phyloP scores from a whole-genome alignment of 2,888 invertebrate species.

The Miltochrista miniata region DNA sequence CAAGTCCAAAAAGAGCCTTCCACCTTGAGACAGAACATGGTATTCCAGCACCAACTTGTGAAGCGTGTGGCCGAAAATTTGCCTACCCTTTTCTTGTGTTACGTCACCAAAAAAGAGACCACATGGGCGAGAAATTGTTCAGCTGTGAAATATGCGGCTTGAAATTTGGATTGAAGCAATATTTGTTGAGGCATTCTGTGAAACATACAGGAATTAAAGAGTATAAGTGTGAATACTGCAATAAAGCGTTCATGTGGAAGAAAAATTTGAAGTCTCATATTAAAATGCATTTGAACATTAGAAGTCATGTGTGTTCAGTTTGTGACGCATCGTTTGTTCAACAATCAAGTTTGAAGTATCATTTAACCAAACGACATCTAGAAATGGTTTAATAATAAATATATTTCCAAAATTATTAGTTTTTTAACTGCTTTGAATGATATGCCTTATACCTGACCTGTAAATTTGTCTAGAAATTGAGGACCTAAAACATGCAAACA shows the following conservation, averaged over 20 bases:
- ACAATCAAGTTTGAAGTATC: conserved; percentile 45
- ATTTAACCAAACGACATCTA: conserved; percentile 46
- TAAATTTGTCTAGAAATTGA: too few species aligned
- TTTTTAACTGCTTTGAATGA: too few species aligned
- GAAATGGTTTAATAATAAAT: conserved; percentile 28
- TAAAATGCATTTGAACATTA: conserved; percentile 49
- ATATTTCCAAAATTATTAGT: too few species aligned
- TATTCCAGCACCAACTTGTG: conserved; percentile 47
- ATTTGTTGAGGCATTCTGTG: conserved; percentile 29
- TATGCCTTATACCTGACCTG: too few species aligned
- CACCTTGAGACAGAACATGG: conserved; percentile 54
- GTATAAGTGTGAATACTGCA: conserved; percentile 50
- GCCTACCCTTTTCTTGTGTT: conserved; percentile 44
- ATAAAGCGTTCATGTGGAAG: conserved; percentile 36
- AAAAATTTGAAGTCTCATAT: conserved; percentile 38
- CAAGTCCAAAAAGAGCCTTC: conserved; percentile 29
- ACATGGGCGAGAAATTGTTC: conserved; percentile 52
- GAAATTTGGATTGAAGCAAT: conserved; percentile 30
- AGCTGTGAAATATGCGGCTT: conserved; percentile 39
- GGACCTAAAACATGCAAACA: too few species aligned
- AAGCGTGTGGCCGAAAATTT: conserved; percentile 56
- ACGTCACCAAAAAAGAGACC: conserved; percentile 46
- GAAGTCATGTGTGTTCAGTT: conserved; percentile 41
- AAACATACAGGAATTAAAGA: conserved; percentile 15
- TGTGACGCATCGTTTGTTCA: conserved; percentile 59